A percentile compares a stretch with the other conserved stretches of the same genome.
These are phyloP conservation scores for Ranitomeya variabilis DNA, from an alignment of 2,113 vertebrate genomes.

Conservation along the genomic window DNA sequence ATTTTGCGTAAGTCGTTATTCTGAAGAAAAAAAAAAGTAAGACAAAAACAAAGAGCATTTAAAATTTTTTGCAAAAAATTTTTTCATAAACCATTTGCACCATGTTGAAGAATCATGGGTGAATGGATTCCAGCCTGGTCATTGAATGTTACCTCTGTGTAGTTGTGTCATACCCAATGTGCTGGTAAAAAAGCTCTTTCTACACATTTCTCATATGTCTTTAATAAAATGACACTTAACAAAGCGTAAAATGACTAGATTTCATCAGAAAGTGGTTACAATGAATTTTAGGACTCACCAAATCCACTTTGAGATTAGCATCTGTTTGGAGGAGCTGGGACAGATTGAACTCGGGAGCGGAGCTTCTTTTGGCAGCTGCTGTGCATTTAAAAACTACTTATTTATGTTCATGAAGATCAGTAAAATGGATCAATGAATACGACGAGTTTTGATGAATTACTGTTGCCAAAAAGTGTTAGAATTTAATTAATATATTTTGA, in stretches of 20 bases:
- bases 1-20: too few relatives aligned
- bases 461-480: conserved; percentile 12
- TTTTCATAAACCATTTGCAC: too few relatives aligned
- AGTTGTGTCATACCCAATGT: not conserved
- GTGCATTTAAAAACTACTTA: conserved; percentile 49
- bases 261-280: conserved; percentile 6
- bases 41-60: too few relatives aligned
- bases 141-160: not conserved
- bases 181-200: not conserved
- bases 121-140: not conserved
- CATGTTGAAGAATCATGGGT: not conserved
- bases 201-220: not conserved
- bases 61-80: too few relatives aligned
- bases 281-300: conserved; percentile 23
- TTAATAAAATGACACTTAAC: conserved; percentile 1
- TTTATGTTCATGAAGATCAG: conserved; percentile 39
- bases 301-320: conserved; percentile 45
- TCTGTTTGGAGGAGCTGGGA: conserved; percentile 37
- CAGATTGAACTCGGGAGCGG: conserved; percentile 33
- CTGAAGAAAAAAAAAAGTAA: too few relatives aligned
- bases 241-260: not conserved
- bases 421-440: conserved; percentile 41
- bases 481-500: conserved; percentile 22
- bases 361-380: conserved; percentile 33
- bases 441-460: conserved; percentile 29